Base-by-base conservation (phyloP, 1,140 invertebrate species). In the Drosophila funebris region DNA sequence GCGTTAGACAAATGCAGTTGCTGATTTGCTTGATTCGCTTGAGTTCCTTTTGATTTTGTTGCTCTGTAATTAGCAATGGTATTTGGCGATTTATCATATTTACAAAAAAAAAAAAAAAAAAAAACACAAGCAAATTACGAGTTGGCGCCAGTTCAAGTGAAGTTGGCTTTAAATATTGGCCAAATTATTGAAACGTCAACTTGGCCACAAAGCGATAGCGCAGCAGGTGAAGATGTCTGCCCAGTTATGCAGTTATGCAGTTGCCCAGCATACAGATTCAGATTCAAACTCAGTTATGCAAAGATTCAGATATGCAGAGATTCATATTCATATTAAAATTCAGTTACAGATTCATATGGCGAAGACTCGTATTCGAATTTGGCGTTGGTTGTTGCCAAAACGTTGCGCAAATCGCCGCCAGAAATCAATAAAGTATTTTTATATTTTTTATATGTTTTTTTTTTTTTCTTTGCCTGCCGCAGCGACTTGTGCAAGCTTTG, bases 161-260 rank as follows among this genome's bases (percentile, higher is more conserved):
- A 13, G 24, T 52, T 44, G 37, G 57, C 62, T 50, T 61, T 44
- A 53, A 31, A 11, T 37, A 39, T 53, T 18, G 31, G 43, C 43
- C 43, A 48, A 43, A 37, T 13, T 60, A 50, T 54, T 53, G 37
- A 52, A 63, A 36, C 31, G 46, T 63, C 43, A 27, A 43, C 22
- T 43, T 50, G 44, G 60, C 44, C 57, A 13, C 48, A 8, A 31
- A 22, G 5, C 48, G 37, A 48, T 58, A 16, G 36, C 60, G 56
- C 56, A 62, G 71, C 71, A 75, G 72, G 60, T 71, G 72, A 75
- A 71, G 72, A 75, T 75, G 67, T 75, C 61, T 61, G 37, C 70
- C 63, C 46, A 60, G 52, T 70, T 67, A 44, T 27, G n/a, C n/a
- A n/a, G n/a, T n/a, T n/a, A n/a, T n/a, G n/a, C n/a, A n/a, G n/a